Evolutionary conservation across 2,113 vertebrate species (phyloP).

Genomic region (Anolis carolinensis): DNA sequence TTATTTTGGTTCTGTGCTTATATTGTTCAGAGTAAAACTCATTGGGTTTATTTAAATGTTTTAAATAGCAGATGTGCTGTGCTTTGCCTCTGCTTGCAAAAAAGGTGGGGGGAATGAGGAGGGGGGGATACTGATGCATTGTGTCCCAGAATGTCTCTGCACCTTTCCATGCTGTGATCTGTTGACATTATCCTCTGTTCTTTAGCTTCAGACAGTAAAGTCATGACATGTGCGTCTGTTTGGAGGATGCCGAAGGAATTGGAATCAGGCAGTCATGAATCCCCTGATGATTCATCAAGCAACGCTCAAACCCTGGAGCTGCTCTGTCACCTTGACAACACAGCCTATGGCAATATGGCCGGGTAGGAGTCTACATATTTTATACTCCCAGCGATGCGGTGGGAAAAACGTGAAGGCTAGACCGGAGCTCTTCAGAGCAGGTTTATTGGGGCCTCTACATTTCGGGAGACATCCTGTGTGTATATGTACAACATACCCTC

Average conservation of each 20-base stretch:
- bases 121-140: conserved; percentile 36
- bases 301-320: conserved; percentile 94
- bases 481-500: not conserved
- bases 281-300: conserved; percentile 95
- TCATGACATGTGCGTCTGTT: conserved; percentile 91
- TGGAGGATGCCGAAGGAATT: conserved; percentile 97
- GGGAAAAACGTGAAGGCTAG: conserved; percentile 39
- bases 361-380: conserved; percentile 87
- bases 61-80: conserved; percentile 58
- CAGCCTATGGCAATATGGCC: conserved; percentile 87
- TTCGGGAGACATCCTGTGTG: conserved; percentile 29
- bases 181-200: conserved; percentile 72
- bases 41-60: conserved; percentile 55
- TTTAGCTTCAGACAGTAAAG: conserved; percentile 91
- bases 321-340: conserved; percentile 95
- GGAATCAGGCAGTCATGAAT: conserved; percentile 93
- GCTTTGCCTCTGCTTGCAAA: conserved; percentile 51
- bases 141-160: conserved; percentile 44
- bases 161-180: conserved; percentile 53
- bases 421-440: conserved; percentile 40
- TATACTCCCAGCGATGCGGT: conserved; percentile 44
- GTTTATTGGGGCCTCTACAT: conserved; percentile 24
- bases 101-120: too few species aligned
- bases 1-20: not conserved
- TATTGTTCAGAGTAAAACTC: conserved; percentile 47